Evolutionary conservation across 2,888 invertebrate genomes (phyloP).

Genomic region (Acanthosoma haemorrhoidale): DNA sequence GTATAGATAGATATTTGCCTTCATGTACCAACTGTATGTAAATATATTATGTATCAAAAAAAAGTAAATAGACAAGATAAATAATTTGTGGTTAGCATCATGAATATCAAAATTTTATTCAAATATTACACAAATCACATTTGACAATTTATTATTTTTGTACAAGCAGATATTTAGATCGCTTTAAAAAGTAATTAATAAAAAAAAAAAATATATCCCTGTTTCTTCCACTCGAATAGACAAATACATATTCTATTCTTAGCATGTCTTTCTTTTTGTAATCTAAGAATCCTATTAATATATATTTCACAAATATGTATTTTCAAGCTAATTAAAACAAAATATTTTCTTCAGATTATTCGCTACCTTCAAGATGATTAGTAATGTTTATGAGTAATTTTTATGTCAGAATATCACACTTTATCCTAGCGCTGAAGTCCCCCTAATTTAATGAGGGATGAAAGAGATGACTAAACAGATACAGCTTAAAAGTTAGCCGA

Average conservation of each 20-base stretch:
- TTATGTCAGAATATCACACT: background rate
- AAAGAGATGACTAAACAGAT: background rate
- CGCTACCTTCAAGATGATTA: background rate
- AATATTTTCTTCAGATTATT: slow-evolving; percentile 15
- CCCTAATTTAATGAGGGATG: background rate
- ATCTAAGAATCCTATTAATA: slow-evolving; percentile 8
- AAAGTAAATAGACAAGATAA: background rate
- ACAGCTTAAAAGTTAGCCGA: background rate
- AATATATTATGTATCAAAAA: slow-evolving; percentile 8
- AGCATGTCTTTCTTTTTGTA: slow-evolving; percentile 25
- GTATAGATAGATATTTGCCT: slow-evolving; percentile 36
- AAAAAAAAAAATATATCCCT: slow-evolving; percentile 1
- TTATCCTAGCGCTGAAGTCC: slow-evolving; percentile 4
- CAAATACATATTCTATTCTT: slow-evolving; percentile 14
- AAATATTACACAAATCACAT: slow-evolving; percentile 23
- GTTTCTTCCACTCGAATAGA: slow-evolving; percentile 6
- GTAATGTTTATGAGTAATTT: background rate
- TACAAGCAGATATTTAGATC: slow-evolving; percentile 25
- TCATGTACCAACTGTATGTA: slow-evolving; percentile 34
- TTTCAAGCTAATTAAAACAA: background rate
- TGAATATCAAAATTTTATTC: slow-evolving; percentile 11
- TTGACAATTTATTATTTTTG: slow-evolving; percentile 30
- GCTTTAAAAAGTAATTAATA: background rate
- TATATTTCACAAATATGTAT: slow-evolving; percentile 2
- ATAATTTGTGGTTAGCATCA: slow-evolving; percentile 1